These are phyloP conservation scores for Pseudachorutes palmiensis DNA, from an alignment of 1,140 invertebrate genomes.

Conservation along the genomic window DNA sequence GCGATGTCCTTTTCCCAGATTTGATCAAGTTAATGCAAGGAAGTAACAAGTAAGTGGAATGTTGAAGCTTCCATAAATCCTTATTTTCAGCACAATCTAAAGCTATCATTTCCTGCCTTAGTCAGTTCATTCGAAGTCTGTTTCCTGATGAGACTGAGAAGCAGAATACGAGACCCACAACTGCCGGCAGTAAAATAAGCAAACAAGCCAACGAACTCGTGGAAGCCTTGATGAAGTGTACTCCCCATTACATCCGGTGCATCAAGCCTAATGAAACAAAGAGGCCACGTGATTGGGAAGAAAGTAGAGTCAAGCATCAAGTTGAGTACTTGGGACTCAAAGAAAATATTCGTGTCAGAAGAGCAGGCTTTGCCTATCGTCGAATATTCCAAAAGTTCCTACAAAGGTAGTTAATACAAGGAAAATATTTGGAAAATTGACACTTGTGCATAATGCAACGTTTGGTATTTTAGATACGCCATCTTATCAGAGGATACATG, in stretches of 20 bases:
- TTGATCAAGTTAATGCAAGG: slow-evolving; percentile 64
- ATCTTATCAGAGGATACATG: slow-evolving; percentile 63
- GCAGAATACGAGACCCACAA: slow-evolving; percentile 58
- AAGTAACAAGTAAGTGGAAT: slow-evolving; percentile 54
- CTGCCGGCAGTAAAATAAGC: slow-evolving; percentile 64
- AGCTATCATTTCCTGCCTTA: slow-evolving; percentile 43
- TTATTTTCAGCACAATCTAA: no score
- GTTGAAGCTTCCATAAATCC: background rate
- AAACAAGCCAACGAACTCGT: slow-evolving; percentile 64
- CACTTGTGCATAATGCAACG: background rate
- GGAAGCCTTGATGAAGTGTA: slow-evolving; percentile 60
- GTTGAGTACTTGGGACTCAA: slow-evolving; percentile 41
- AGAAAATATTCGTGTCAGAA: slow-evolving; percentile 57
- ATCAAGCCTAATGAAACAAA: slow-evolving; percentile 73
- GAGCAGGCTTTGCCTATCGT: slow-evolving; percentile 60
- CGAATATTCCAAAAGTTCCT: slow-evolving; percentile 57
- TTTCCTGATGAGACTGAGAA: slow-evolving; percentile 54
- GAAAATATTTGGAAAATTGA: background rate
- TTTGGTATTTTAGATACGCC: slow-evolving; percentile 51
- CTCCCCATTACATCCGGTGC: slow-evolving; percentile 63
- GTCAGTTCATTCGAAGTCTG: slow-evolving; percentile 53
- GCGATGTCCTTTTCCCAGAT: slow-evolving; percentile 64
- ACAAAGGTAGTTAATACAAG: slow-evolving; percentile 44
- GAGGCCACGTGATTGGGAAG: slow-evolving; percentile 62
- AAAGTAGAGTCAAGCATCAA: slow-evolving; percentile 54